Conservation (phyloP, 2,888 invertebrate species). For the Coelopa pilipes region DNA sequence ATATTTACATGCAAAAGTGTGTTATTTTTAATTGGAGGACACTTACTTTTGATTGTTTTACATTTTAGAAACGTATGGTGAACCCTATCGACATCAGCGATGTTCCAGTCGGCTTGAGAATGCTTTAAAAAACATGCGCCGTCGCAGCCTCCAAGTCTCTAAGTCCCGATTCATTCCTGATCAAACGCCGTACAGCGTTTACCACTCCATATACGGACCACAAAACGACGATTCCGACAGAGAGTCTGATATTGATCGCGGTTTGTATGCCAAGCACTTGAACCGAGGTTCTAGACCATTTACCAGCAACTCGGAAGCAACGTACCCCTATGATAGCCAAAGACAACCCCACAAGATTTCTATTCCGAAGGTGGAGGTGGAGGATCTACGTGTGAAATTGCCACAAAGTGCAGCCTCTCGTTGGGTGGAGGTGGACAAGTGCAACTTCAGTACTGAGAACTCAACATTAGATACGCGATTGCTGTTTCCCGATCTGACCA, state of each 20-base stretch:
- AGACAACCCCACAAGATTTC: constrained; percentile 55
- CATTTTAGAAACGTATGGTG: constrained; percentile 43
- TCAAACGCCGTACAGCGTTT: constrained; percentile 62
- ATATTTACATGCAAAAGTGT: too few species aligned
- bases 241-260: constrained; percentile 54
- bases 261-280: constrained; percentile 55
- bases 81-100: constrained; percentile 67
- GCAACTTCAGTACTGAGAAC: constrained; percentile 79
- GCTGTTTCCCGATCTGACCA: constrained; percentile 81
- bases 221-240: constrained; percentile 50
- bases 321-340: constrained; percentile 30
- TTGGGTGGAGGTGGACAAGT: constrained; percentile 81
- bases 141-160: constrained; percentile 58
- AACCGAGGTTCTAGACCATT: constrained; percentile 41
- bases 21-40: too few species aligned
- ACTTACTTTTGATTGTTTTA: background rate
- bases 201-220: constrained; percentile 61
- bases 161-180: constrained; percentile 53
- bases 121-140: constrained; percentile 74
- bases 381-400: constrained; percentile 70
- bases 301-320: constrained; percentile 20
- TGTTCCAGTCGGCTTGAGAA: constrained; percentile 76
- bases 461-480: constrained; percentile 81
- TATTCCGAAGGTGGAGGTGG: constrained; percentile 47
- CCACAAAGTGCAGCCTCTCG: constrained; percentile 71